Conservation (phyloP, 2,888 invertebrate genomes). For the Creontiades dilutus region DNA sequence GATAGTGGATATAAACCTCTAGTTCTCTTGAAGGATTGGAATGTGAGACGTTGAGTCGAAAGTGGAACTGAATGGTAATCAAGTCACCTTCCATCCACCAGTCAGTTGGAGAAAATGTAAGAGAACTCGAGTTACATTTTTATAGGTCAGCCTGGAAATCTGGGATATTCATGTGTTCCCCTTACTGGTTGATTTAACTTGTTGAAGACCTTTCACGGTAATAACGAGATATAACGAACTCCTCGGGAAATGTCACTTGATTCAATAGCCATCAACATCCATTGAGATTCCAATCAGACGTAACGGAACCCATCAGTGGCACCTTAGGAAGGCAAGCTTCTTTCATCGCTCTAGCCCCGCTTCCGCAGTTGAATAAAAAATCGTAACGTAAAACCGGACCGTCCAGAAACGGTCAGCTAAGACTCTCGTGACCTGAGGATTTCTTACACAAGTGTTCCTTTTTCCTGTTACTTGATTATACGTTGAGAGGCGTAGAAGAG, state of each 20-base stretch:
- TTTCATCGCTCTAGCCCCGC: not conserved
- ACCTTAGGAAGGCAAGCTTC: not conserved
- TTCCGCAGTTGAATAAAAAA: conserved; percentile 41
- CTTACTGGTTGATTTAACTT: not conserved
- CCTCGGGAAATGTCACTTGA: not conserved
- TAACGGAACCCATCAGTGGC: conserved; percentile 32
- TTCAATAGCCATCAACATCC: not conserved
- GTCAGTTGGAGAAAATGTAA: too few relatives aligned
- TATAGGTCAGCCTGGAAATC: not conserved
- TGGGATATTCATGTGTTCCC: not conserved
- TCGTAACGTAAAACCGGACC: conserved; percentile 42
- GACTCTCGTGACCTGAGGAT: conserved; percentile 26
- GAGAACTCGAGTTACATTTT: too few relatives aligned
- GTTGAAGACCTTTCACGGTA: not conserved
- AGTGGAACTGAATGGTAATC: too few relatives aligned
- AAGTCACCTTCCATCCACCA: too few relatives aligned
- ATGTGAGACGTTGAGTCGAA: too few relatives aligned
- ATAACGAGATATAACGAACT: not conserved
- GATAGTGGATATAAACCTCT: too few relatives aligned
- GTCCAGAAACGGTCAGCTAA: conserved; percentile 29
- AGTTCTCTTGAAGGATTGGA: too few relatives aligned
- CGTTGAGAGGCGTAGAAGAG: not conserved
- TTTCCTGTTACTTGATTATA: conserved; percentile 39
- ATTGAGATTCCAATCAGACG: conserved; percentile 15
- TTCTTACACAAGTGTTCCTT: conserved; percentile 39